Conservation (phyloP, 2,797 vertebrate genomes). For the Margarornis squamiger region DNA sequence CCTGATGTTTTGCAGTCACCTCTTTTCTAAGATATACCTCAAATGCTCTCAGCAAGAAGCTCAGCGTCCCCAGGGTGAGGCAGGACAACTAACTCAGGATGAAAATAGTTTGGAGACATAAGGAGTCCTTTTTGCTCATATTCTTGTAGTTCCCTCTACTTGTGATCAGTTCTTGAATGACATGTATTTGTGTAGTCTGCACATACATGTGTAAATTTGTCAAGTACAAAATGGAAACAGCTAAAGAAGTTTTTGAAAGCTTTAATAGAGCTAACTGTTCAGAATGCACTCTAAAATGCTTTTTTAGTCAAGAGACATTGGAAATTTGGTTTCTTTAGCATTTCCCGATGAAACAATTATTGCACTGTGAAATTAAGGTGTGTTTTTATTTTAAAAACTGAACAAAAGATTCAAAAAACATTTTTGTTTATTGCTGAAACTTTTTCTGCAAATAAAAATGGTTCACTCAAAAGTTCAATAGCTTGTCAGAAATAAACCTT, state of each 20-base stretch:
- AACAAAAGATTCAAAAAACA: neutral
- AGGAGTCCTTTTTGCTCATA: neutral
- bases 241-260: neutral
- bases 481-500: neutral
- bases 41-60: neutral
- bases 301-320: neutral
- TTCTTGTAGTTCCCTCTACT: neutral
- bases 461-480: neutral
- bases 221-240: neutral
- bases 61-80: neutral
- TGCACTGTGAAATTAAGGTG: neutral
- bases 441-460: neutral
- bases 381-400: neutral
- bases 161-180: neutral
- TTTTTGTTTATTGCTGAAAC: neutral
- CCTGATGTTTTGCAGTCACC: neutral
- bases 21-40: neutral
- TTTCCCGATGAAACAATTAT: neutral
- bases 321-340: neutral
- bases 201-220: neutral
- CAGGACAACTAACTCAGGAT: neutral
- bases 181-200: accelerated
- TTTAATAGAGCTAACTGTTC: neutral
- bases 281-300: neutral
- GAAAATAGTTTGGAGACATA: neutral